phyloP scores from a whole-genome alignment of 2,797 vertebrate genomes.

The Acanthis flammea region DNA sequence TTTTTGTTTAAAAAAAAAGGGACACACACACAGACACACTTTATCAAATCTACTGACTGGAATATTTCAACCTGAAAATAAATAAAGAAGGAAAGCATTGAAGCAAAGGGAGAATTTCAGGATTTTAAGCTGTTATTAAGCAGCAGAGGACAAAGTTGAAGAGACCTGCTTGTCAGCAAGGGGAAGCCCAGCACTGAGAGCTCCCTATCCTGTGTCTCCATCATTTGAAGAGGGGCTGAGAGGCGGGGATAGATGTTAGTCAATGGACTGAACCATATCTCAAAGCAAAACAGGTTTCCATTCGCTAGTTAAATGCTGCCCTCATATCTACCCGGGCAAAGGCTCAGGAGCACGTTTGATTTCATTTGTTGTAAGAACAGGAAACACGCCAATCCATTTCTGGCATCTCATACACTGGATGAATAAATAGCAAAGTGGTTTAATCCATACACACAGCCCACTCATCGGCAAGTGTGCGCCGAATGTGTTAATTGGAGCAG shows the following conservation, averaged over 20 bases:
- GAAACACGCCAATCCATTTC: not conserved
- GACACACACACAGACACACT: not conserved
- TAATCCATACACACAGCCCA: slow-evolving; percentile 71
- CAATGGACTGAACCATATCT: slow-evolving; percentile 78
- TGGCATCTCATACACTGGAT: not conserved
- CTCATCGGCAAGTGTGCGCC: slow-evolving; percentile 67
- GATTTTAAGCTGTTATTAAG: slow-evolving; percentile 1
- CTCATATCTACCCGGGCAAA: not conserved
- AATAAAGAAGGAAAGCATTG: not conserved
- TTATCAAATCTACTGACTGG: not conserved
- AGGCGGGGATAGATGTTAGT: slow-evolving; percentile 74
- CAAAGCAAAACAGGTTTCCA: slow-evolving; percentile 22
- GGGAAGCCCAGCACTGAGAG: slow-evolving; percentile 69
- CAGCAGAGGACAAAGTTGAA: slow-evolving; percentile 76
- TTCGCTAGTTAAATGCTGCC: not conserved
- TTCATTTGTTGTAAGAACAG: not conserved
- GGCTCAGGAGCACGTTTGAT: not conserved
- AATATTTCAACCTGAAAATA: not conserved
- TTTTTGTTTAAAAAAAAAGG: not conserved
- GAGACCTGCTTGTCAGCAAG: slow-evolving; percentile 51
- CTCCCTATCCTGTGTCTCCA: slow-evolving; percentile 73
- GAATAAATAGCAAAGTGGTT: slow-evolving; percentile 75
- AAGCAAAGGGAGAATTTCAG: not conserved
- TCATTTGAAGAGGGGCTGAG: slow-evolving; percentile 70
- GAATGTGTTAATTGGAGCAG: slow-evolving; percentile 81